These are phyloP conservation scores for Elysia crispata DNA, from an alignment of 2,888 invertebrate species.

Conservation along the genomic window DNA sequence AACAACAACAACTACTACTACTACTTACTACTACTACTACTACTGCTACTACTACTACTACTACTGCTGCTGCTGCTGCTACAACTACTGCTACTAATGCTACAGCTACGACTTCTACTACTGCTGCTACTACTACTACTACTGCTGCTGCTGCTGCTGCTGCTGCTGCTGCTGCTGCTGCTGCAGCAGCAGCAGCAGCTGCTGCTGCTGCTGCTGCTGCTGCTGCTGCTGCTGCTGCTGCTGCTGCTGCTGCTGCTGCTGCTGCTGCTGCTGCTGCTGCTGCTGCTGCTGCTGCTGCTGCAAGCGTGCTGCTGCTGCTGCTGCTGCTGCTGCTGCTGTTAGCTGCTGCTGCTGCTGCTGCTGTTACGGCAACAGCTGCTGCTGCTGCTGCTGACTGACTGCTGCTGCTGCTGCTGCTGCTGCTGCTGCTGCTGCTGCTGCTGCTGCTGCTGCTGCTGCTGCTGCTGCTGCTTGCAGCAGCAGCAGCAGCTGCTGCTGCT, in stretches of 20 bases:
- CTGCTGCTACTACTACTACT: conserved; percentile 4
- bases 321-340: too few relatives aligned
- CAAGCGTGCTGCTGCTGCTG: too few relatives aligned
- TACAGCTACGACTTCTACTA: too few relatives aligned
- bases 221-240: conserved; percentile 9
- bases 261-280: conserved; percentile 9
- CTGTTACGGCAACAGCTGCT: too few relatives aligned
- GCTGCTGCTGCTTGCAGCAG: too few relatives aligned
- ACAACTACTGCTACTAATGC: too few relatives aligned
- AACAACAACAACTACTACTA: not conserved
- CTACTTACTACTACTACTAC: too few relatives aligned
- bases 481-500: too few relatives aligned
- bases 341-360: too few relatives aligned
- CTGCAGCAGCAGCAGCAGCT: not conserved
- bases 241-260: conserved; percentile 9
- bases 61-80: conserved; percentile 2
- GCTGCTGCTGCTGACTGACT: not conserved
- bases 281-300: conserved; percentile 4
- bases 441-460: too few relatives aligned
- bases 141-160: conserved; percentile 9
- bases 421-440: not conserved
- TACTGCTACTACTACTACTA: not conserved
- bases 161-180: not conserved
- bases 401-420: conserved; percentile 4
- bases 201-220: conserved; percentile 9